These are phyloP conservation scores for Drosophila engyochracea DNA, from an alignment of 2,888 invertebrate species.

Conservation along the genomic window DNA sequence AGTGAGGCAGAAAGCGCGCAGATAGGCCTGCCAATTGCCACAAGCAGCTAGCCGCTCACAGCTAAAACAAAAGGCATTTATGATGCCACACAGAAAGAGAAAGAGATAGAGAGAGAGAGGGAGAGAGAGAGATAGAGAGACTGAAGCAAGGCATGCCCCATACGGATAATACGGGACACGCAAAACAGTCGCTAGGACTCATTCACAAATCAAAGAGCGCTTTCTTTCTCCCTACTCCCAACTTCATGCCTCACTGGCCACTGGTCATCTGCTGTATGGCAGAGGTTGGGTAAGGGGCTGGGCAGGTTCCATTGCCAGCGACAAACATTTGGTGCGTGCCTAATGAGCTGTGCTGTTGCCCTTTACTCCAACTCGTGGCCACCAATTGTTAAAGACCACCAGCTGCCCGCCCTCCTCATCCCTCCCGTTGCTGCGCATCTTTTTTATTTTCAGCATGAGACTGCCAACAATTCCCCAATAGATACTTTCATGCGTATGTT, in stretches of 20 bases:
- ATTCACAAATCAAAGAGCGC: constrained; percentile 70
- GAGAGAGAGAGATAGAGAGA: background rate
- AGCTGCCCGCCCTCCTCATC: background rate
- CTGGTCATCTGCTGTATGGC: constrained; percentile 23
- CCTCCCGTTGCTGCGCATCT: background rate
- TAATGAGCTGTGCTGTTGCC: constrained; percentile 74
- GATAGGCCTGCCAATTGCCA: constrained; percentile 56
- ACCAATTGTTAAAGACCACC: constrained; percentile 9
- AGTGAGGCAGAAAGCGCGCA: constrained; percentile 73
- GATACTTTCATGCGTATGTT: constrained; percentile 54
- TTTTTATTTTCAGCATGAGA: background rate
- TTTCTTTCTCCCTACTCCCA: background rate
- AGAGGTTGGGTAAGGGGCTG: no score
- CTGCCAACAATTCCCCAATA: constrained; percentile 19
- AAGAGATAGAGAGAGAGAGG: background rate
- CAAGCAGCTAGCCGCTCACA: constrained; percentile 7
- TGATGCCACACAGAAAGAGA: constrained; percentile 14
- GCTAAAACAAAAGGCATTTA: constrained; percentile 61
- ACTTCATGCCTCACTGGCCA: constrained; percentile 63
- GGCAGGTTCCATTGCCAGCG: constrained; percentile 25
- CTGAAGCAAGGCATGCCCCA: background rate
- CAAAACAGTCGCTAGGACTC: constrained; percentile 48
- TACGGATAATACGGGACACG: constrained; percentile 33
- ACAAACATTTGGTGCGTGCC: constrained; percentile 76
- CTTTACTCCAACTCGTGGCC: background rate